Evolutionary conservation across 2,797 vertebrate species (phyloP).

Genomic region (Liasis olivaceus): DNA sequence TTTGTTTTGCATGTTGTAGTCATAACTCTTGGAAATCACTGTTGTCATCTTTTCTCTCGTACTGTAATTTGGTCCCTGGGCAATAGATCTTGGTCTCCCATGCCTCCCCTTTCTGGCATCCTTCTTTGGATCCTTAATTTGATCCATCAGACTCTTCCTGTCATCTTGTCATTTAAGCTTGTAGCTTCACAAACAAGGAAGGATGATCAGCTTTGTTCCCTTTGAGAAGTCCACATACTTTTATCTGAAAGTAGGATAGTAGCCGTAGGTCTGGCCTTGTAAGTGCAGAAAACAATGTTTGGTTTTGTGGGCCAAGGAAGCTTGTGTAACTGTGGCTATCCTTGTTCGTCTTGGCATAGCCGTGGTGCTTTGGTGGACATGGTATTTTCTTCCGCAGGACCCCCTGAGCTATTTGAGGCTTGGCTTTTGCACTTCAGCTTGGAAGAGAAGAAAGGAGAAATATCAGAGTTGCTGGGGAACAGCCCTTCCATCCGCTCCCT

Average conservation of each 20-base stretch:
- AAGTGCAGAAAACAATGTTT: background rate
- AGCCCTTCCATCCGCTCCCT: conserved; percentile 94
- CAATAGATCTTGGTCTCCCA: background rate
- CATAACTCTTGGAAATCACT: background rate
- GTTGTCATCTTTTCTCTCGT: too few relatives aligned
- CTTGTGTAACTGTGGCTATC: background rate
- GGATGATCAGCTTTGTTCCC: background rate
- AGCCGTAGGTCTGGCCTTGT: background rate
- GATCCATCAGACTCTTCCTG: background rate
- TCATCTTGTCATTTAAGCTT: background rate
- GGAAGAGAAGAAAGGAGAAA: conserved; percentile 90
- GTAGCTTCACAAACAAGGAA: background rate
- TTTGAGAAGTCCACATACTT: background rate
- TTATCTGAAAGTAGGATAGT: background rate
- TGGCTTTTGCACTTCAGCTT: conserved; percentile 88
- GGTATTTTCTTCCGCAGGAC: conserved; percentile 76
- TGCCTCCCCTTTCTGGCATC: background rate
- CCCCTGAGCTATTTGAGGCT: conserved; percentile 86
- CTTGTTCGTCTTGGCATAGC: background rate
- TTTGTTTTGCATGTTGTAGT: background rate
- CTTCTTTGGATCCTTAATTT: background rate
- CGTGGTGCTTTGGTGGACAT: background rate
- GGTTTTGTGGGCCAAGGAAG: background rate
- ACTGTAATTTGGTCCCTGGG: too few relatives aligned
- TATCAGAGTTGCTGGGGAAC: conserved; percentile 90